Base-by-base conservation (phyloP, 2,113 vertebrate genomes). In the Elephas maximus region DNA sequence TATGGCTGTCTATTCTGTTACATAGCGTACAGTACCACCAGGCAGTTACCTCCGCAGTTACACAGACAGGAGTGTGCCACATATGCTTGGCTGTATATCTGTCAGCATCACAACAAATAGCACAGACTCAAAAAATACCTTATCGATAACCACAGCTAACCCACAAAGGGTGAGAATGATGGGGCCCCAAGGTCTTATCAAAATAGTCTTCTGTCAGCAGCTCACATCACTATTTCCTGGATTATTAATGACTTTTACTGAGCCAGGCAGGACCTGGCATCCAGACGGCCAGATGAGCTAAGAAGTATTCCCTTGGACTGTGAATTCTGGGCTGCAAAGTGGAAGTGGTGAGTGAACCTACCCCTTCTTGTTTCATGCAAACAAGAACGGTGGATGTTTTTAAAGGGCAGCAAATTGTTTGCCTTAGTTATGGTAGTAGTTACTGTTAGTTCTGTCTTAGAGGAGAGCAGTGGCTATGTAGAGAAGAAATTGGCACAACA, bases 371-470 rank as follows among this genome's bases (percentile, higher is more conserved):
- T 53, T 84, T 92, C 28, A 53, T 53, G 18, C 2, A 8, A 82
- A 57, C 37, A 82, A 67, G 65, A 91, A 74, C 4, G 18, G n/a
- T 65, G 28, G 30, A 8, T 73, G 7, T 44, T 94, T 96, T 88
- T 57, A 57, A 94, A 95, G 93, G 63, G 21, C 23, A n/a, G 51
- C 24, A 41, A 28, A 4, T 89, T 76, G 26, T n/a, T 37, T 81
- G 78, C 65, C 88, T 71, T 44, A 18, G 20, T 78, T 84, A 71
- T 76, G 30, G 15, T 44, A 44, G 53, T 77, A 53, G 60, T 45
- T 57, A 28, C 67, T 79, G 37, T 93, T 86, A 90, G 57, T 93
- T 93, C 94, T 90, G 37, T 90, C 33, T 86, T 73, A 77, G 71
- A 76, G 23, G 9, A 80, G 33, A 82, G 62, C 37, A 76, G 12